Percentiles rank a stretch among this genome's conserved stretches.
These are phyloP conservation scores for Rhabdomys dilectus DNA, from an alignment of 2,113 vertebrate species.

Conservation along the genomic window DNA sequence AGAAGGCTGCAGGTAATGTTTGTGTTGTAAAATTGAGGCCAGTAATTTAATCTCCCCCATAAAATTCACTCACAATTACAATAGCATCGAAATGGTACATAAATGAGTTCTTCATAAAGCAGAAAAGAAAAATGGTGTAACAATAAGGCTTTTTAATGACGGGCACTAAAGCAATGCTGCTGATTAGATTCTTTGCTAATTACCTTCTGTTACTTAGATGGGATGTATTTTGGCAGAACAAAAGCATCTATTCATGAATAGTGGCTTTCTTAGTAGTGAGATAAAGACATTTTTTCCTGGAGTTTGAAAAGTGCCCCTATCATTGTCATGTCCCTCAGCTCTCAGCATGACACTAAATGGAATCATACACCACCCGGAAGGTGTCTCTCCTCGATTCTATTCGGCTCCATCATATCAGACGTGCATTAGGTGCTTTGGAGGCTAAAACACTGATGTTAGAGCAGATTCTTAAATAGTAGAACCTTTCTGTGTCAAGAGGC, in stretches of 20 bases:
- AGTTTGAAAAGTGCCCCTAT: slow-evolving; percentile 35
- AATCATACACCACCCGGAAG: neutral
- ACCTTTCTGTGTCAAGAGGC: neutral
- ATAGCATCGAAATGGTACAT: slow-evolving; percentile 78
- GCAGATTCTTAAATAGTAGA: neutral
- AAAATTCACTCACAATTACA: slow-evolving; percentile 74
- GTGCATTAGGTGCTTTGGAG: neutral
- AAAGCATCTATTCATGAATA: slow-evolving; percentile 77
- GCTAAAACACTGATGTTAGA: neutral
- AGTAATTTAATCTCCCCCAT: slow-evolving; percentile 80
- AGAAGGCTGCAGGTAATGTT: slow-evolving; percentile 79
- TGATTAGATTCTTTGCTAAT: slow-evolving; percentile 85
- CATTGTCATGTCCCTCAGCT: neutral
- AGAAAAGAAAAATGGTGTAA: slow-evolving; percentile 76
- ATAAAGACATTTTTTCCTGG: slow-evolving; percentile 56
- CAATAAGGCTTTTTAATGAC: slow-evolving; percentile 82
- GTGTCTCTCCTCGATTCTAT: neutral
- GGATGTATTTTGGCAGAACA: slow-evolving; percentile 75
- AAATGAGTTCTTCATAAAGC: slow-evolving; percentile 79
- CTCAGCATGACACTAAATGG: neutral
- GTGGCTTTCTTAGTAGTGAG: slow-evolving; percentile 65
- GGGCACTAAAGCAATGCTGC: slow-evolving; percentile 80
- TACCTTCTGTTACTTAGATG: slow-evolving; percentile 80
- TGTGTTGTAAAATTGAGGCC: slow-evolving; percentile 75
- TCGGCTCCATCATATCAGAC: neutral